phyloP scores from a whole-genome alignment of 2,113 vertebrate genomes.

The Semnornis frantzii region DNA sequence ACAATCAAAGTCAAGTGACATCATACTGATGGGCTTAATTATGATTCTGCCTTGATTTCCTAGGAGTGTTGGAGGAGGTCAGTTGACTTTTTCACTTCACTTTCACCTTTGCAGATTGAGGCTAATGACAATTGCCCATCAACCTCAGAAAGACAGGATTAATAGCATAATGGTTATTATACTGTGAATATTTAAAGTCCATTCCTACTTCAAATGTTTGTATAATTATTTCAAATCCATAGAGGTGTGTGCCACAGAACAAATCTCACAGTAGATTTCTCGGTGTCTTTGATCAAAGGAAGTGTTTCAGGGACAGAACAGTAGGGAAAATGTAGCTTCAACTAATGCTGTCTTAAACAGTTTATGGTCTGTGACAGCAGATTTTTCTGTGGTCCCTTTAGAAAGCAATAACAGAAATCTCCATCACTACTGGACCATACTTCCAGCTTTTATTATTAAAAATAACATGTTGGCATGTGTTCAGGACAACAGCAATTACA shows the following conservation, averaged over 20 bases:
- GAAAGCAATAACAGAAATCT: neutral
- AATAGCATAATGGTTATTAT: neutral
- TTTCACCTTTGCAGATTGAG: constrained; percentile 7
- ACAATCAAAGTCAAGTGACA: neutral
- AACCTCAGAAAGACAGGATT: neutral
- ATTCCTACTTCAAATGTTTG: neutral
- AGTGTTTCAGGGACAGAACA: neutral
- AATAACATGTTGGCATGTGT: neutral
- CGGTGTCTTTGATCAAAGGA: neutral
- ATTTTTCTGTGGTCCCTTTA: neutral
- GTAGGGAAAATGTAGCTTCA: neutral
- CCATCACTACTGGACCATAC: neutral
- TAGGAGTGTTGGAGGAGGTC: neutral
- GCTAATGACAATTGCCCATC: neutral
- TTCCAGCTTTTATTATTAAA: neutral
- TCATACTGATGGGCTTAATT: neutral
- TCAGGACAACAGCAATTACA: neutral
- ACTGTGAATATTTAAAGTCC: neutral
- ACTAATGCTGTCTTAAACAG: neutral
- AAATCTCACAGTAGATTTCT: neutral
- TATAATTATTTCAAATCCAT: neutral
- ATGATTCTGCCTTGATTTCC: neutral
- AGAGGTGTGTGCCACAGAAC: neutral
- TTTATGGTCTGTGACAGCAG: neutral
- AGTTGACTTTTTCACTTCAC: neutral